Conservation (phyloP, 2,113 vertebrate species). For the Antennarius striatus region DNA sequence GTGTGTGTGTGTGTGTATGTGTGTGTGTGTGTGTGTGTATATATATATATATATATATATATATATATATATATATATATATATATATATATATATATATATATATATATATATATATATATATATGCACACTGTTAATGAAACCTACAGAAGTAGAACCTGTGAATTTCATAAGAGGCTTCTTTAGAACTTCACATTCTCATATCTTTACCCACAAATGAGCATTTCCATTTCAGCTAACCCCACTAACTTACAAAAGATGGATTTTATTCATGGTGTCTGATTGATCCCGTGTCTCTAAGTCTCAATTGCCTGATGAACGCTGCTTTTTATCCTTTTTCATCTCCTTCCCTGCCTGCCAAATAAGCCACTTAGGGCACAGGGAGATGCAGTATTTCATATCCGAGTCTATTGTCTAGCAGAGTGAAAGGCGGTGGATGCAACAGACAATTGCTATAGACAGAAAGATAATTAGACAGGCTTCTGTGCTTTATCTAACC, state of each 20-base stretch:
- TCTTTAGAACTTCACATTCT: constrained; percentile 3
- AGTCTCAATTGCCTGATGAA: constrained; percentile 49
- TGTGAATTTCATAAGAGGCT: constrained; percentile 4
- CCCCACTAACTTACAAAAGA: constrained; percentile 32
- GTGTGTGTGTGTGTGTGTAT: no score
- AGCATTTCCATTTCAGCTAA: constrained; percentile 4
- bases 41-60: neutral
- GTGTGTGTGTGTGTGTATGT: no score
- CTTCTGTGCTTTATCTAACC: constrained; percentile 43
- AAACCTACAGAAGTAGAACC: neutral
- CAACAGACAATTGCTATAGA: constrained; percentile 57
- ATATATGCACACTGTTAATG: neutral
- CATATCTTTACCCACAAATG: constrained; percentile 6
- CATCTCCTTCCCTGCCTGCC: constrained; percentile 41
- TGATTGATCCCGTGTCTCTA: constrained; percentile 50
- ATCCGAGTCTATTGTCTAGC: constrained; percentile 51
- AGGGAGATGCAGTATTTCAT: constrained; percentile 48
- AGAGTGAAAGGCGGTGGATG: constrained; percentile 48
- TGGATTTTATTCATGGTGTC: constrained; percentile 27
- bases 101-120: no score
- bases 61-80: neutral
- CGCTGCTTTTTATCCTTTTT: constrained; percentile 5
- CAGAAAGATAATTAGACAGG: constrained; percentile 65
- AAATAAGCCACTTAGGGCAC: constrained; percentile 55
- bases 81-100: neutral